Evolutionary conservation across 2,888 invertebrate species (phyloP).

Genomic region (Drosophila merina): DNA sequence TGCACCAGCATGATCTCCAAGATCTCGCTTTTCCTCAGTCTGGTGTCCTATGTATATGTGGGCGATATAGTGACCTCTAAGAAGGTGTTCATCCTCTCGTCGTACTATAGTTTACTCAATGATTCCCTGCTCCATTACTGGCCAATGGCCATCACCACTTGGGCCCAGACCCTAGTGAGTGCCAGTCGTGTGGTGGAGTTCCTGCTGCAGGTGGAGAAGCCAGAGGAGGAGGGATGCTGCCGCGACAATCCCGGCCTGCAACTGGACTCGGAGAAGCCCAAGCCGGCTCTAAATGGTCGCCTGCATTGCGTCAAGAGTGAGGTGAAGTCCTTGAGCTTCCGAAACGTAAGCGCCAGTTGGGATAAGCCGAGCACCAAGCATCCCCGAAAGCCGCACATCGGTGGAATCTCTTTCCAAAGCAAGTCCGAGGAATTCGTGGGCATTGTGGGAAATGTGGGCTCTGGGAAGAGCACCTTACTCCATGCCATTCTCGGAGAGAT

Average conservation of each 20-base stretch:
- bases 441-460: constrained; percentile 89
- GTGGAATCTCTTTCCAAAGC: constrained; percentile 82
- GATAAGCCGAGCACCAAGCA: constrained; percentile 63
- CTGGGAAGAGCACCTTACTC: constrained; percentile 90
- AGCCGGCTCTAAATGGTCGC: constrained; percentile 33
- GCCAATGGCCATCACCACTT: constrained; percentile 90
- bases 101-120: constrained; percentile 91
- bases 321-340: constrained; percentile 73
- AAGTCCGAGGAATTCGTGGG: constrained; percentile 76
- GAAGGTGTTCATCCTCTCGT: constrained; percentile 91
- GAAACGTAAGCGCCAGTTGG: constrained; percentile 85
- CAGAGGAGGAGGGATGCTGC: constrained; percentile 37
- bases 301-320: constrained; percentile 49
- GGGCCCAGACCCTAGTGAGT: constrained; percentile 90
- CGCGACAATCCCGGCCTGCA: constrained; percentile 55
- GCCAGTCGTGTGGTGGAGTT: constrained; percentile 89
- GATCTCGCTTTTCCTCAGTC: constrained; percentile 90
- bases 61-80: constrained; percentile 89
- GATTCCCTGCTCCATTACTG: constrained; percentile 91
- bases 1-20: constrained; percentile 91
- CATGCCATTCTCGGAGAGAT: constrained; percentile 90
- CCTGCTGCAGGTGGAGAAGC: constrained; percentile 82
- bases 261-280: constrained; percentile 16
- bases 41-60: constrained; percentile 88
- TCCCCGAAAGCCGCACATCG: constrained; percentile 48